Percentiles rank a stretch among this genome's conserved stretches.
phyloP scores from a whole-genome alignment of 2,113 vertebrate genomes.

The Carassius carassius region DNA sequence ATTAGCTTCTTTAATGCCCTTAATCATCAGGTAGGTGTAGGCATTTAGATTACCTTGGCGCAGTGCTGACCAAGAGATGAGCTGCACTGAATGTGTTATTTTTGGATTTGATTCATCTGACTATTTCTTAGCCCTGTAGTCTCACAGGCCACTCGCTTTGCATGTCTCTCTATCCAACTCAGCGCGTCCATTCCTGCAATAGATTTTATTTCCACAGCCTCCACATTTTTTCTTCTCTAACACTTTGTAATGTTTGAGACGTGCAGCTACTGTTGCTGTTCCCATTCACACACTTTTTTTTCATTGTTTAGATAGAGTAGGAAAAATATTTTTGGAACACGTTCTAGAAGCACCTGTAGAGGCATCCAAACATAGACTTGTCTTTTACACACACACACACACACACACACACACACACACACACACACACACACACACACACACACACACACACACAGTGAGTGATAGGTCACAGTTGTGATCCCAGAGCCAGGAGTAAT shows the following conservation, averaged over 20 bases:
- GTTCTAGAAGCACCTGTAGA: conserved; percentile 55
- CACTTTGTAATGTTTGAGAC: neutral
- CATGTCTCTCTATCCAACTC: neutral
- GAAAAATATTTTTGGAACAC: conserved; percentile 69
- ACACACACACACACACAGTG: neutral
- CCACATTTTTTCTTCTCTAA: conserved; percentile 49
- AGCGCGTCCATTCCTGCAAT: neutral
- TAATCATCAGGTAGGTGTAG: too few relatives aligned
- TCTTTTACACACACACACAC: neutral
- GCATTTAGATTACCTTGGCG: neutral
- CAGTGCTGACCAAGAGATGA: neutral
- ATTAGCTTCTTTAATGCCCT: too few relatives aligned
- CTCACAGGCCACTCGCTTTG: neutral
- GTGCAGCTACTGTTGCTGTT: conserved; percentile 7
- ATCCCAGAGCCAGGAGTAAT: neutral
- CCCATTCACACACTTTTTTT: conserved; percentile 56
- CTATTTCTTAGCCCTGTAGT: neutral
- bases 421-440: neutral
- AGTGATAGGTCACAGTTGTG: neutral
- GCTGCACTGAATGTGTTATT: neutral
- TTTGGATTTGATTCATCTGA: neutral
- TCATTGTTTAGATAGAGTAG: conserved; percentile 57
- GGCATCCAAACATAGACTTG: conserved; percentile 47
- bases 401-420: neutral
- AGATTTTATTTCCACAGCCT: neutral